Evolutionary conservation across 2,888 invertebrate genomes (phyloP).

Genomic region (Cotesia congregata): DNA sequence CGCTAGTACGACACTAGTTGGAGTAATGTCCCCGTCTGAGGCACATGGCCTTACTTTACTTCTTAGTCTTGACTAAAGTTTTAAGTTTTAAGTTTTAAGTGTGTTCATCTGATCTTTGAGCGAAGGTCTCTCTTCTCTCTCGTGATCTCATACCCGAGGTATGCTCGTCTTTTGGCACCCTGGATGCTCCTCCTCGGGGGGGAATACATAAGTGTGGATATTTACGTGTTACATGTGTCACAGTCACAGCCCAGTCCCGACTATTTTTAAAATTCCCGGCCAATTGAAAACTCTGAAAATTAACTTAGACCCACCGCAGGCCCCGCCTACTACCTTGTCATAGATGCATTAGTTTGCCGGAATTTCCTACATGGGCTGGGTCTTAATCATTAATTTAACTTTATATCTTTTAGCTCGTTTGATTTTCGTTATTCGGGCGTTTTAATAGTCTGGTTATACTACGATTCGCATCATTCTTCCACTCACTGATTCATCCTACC

Average conservation of each 20-base stretch:
- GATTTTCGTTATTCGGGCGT: not conserved
- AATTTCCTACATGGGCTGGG: constrained; percentile 59
- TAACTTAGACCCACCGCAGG: constrained; percentile 53
- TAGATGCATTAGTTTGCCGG: constrained; percentile 56
- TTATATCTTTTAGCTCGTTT: constrained; percentile 4
- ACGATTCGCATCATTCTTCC: not conserved
- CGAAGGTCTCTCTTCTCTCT: constrained; percentile 36
- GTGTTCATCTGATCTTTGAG: constrained; percentile 7
- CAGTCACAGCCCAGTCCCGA: constrained; percentile 60
- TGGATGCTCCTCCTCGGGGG: not conserved
- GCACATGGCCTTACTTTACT: constrained; percentile 50
- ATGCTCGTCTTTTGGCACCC: constrained; percentile 25
- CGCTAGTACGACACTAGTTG: constrained; percentile 45
- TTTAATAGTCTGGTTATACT: constrained; percentile 1
- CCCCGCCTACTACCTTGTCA: constrained; percentile 60
- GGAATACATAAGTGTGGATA: constrained; percentile 46
- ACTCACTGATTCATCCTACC: constrained; percentile 8
- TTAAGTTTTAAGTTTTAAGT: not conserved
- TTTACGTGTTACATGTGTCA: constrained; percentile 57
- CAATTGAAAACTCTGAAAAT: constrained; percentile 60
- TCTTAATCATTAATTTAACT: constrained; percentile 56
- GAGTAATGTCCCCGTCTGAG: constrained; percentile 52
- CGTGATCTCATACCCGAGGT: not conserved
- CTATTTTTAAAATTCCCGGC: constrained; percentile 64
- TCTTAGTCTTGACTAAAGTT: not conserved